phyloP scores from a whole-genome alignment of 2,888 invertebrate genomes.

The Amphipyra berbera region DNA sequence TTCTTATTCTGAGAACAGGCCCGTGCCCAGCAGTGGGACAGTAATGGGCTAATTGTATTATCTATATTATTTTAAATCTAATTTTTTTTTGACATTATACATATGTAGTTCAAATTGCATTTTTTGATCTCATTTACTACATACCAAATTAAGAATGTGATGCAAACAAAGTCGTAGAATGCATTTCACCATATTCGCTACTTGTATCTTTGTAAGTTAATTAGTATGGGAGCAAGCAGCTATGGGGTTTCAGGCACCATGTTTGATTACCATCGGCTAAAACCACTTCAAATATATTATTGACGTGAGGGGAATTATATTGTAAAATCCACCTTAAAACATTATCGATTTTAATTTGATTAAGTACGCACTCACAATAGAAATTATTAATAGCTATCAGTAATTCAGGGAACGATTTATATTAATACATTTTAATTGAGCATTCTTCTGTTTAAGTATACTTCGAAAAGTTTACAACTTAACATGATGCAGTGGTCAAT shows the following conservation, averaged over 20 bases:
- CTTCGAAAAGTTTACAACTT: no score
- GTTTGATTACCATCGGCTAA: conserved; percentile 1
- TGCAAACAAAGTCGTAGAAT: background rate
- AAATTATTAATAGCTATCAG: background rate
- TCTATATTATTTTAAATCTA: no score
- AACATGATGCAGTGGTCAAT: no score
- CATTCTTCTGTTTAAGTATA: no score
- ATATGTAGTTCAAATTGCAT: no score
- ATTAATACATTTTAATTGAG: background rate
- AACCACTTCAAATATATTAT: background rate
- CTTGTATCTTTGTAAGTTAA: background rate
- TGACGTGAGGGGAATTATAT: background rate
- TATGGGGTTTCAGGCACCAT: conserved; percentile 1
- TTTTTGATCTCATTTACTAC: no score
- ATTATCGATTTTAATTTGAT: conserved; percentile 15
- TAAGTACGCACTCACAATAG: conserved; percentile 4
- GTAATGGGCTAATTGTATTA: no score
- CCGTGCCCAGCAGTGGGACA: no score
- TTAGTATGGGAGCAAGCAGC: background rate
- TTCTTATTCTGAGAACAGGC: no score
- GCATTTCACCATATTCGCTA: background rate
- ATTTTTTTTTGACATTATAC: no score
- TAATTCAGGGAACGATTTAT: background rate
- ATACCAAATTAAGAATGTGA: background rate
- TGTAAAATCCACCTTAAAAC: conserved; percentile 1